phyloP scores from a whole-genome alignment of 2,113 vertebrate species.

The Prionailurus bengalensis region DNA sequence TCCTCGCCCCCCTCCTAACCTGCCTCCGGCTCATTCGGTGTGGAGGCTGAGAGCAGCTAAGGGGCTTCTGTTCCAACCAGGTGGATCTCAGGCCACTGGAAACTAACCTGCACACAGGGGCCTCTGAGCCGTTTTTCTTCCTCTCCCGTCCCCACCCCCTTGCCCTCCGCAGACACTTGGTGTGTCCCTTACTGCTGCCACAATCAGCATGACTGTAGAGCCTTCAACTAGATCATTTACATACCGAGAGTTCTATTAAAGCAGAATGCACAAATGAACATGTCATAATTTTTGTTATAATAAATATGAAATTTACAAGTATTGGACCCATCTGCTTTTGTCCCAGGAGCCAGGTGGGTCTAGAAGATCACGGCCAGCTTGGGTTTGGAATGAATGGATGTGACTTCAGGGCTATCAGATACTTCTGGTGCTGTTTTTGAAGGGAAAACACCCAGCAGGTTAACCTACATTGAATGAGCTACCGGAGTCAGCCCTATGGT shows the following conservation, averaged over 20 bases:
- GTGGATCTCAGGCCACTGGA: conserved; percentile 36
- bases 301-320: conserved; percentile 98
- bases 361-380: background rate
- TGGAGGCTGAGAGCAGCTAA: background rate
- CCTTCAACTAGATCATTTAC: conserved; percentile 93
- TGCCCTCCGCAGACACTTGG: conserved; percentile 75
- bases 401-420: background rate
- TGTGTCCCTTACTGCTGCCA: conserved; percentile 92
- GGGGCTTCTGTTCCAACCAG: conserved; percentile 42
- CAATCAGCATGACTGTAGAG: conserved; percentile 96
- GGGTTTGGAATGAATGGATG: background rate
- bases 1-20: background rate
- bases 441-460: background rate
- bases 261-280: conserved; percentile 94
- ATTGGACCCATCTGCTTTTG: conserved; percentile 80
- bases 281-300: conserved; percentile 98
- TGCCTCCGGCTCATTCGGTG: background rate
- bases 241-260: conserved; percentile 91
- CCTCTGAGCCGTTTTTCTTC: background rate
- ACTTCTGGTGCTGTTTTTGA: background rate
- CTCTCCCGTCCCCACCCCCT: conserved; percentile 36
- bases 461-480: background rate
- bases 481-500: background rate
- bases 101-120: background rate
- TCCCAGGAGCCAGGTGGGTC: conserved; percentile 70